phyloP scores from a whole-genome alignment of 2,113 vertebrate genomes.

The Mormoops blainvillei region DNA sequence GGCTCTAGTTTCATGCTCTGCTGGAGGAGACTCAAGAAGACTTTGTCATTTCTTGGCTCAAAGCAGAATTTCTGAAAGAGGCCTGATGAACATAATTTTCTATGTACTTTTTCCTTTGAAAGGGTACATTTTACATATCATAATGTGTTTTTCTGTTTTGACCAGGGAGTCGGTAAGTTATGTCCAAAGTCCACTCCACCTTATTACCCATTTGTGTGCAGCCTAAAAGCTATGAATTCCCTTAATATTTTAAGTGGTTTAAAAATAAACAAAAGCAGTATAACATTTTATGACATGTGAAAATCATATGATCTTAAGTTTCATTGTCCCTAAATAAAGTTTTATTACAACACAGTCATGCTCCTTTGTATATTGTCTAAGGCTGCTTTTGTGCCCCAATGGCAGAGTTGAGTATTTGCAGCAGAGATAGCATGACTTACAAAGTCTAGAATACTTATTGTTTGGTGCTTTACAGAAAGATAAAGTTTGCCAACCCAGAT shows the following conservation, averaged over 20 bases:
- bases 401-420: background rate
- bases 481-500: background rate
- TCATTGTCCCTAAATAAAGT: background rate
- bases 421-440: background rate
- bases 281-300: background rate
- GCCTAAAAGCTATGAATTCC: background rate
- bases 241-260: background rate
- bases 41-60: background rate
- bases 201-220: background rate
- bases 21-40: background rate
- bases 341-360: background rate
- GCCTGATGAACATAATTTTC: background rate
- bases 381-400: background rate
- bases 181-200: background rate
- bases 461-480: background rate
- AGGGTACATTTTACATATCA: background rate
- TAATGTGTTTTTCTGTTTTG: background rate
- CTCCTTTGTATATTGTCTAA: background rate
- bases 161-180: background rate
- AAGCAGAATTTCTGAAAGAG: background rate
- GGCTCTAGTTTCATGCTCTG: background rate
- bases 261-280: background rate
- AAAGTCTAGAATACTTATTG: background rate
- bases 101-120: background rate
- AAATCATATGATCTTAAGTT: background rate